Evolutionary conservation across 2,113 vertebrate genomes (phyloP).

Genomic region (Nicator chloris): DNA sequence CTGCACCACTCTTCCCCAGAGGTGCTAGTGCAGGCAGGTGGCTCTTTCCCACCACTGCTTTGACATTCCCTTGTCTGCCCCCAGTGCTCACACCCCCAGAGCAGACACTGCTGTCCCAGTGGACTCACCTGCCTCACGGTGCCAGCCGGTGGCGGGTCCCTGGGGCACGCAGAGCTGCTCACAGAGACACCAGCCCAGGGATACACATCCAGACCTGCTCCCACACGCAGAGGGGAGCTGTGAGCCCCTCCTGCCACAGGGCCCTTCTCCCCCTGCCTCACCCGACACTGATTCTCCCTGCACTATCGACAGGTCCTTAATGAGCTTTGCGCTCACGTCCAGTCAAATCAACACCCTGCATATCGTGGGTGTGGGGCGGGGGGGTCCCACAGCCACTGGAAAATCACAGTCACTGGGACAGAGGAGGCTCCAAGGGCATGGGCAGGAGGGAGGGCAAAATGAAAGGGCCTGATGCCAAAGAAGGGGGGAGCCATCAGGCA

Average conservation of each 20-base stretch:
- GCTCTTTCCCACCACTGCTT: not conserved
- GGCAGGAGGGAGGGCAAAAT: not conserved
- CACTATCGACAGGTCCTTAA: conserved; percentile 79
- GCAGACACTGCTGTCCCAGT: not conserved
- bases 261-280: not conserved
- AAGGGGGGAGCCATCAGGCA: not conserved
- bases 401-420: not conserved
- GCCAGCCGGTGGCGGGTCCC: not conserved
- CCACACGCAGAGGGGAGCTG: not conserved
- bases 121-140: conserved; percentile 8
- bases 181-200: not conserved
- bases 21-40: not conserved
- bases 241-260: not conserved
- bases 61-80: not conserved
- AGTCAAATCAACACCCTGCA: conserved; percentile 72
- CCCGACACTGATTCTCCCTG: conserved; percentile 22
- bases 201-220: not conserved
- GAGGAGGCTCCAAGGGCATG: conserved; percentile 43
- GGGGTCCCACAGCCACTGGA: not conserved
- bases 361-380: not conserved
- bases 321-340: conserved; percentile 83
- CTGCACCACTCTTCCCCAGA: not conserved
- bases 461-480: fast-evolving
- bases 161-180: not conserved
- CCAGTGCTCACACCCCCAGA: not conserved